Evolutionary conservation across 2,797 vertebrate species (phyloP).

Genomic region (Moxostoma hubbsi): DNA sequence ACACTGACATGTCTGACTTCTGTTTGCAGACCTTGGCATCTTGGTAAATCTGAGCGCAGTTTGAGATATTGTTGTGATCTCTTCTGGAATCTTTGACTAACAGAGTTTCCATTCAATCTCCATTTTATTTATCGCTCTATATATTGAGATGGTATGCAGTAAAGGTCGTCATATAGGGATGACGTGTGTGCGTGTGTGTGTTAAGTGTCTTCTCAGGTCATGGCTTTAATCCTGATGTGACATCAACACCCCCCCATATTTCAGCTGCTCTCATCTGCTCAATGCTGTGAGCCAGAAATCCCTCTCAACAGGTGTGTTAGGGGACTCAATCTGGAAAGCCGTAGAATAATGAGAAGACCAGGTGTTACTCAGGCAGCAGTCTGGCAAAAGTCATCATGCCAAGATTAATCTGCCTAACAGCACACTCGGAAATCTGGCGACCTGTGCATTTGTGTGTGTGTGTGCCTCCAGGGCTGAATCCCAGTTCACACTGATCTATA

Average conservation of each 20-base stretch:
- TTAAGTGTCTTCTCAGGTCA: conserved; percentile 5
- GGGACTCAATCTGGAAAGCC: conserved; percentile 35
- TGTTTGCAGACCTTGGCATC: too few relatives aligned
- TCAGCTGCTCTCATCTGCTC: conserved; percentile 29
- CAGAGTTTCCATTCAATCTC: too few relatives aligned
- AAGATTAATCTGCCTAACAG: conserved; percentile 27
- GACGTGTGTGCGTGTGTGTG: background rate
- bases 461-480: background rate
- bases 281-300: conserved; percentile 27
- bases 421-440: conserved; percentile 29
- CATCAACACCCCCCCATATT: conserved; percentile 31
- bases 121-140: too few relatives aligned
- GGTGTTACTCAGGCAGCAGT: conserved; percentile 40
- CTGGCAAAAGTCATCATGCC: conserved; percentile 39
- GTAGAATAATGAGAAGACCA: conserved; percentile 49
- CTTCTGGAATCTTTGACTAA: too few relatives aligned
- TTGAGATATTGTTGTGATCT: too few relatives aligned
- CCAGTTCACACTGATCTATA: background rate
- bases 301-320: conserved; percentile 24
- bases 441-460: conserved; percentile 8
- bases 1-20: too few relatives aligned
- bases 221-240: conserved; percentile 13
- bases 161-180: background rate
- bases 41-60: too few relatives aligned
- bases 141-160: background rate